Conservation (phyloP, 2,888 invertebrate species). For the Limenitis camilla region DNA sequence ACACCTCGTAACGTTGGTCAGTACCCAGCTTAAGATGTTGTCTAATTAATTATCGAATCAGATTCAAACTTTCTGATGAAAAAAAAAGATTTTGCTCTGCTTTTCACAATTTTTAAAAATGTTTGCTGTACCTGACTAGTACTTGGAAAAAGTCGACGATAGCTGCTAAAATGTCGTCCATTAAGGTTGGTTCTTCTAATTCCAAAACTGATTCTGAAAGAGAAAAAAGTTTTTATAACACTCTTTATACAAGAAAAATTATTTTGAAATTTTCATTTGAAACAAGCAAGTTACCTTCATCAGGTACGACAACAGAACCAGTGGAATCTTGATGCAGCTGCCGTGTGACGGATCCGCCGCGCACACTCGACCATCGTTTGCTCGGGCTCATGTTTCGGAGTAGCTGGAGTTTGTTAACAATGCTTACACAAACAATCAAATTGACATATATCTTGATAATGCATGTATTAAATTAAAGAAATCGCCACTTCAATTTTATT, state of each 20-base stretch:
- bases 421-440: too few relatives aligned
- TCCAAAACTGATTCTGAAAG: constrained; percentile 43
- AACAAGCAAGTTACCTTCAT: constrained; percentile 44
- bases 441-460: too few relatives aligned
- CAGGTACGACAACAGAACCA: constrained; percentile 74
- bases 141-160: constrained; percentile 64
- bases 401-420: constrained; percentile 54
- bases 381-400: constrained; percentile 74
- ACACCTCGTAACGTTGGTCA: too few relatives aligned
- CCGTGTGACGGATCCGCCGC: constrained; percentile 37
- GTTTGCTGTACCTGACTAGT: constrained; percentile 61
- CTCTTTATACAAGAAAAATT: too few relatives aligned
- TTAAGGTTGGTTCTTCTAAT: constrained; percentile 41
- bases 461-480: too few relatives aligned
- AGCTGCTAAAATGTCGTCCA: constrained; percentile 58
- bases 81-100: too few relatives aligned
- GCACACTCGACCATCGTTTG: constrained; percentile 51
- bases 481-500: too few relatives aligned
- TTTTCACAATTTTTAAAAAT: background rate
- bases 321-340: constrained; percentile 73
- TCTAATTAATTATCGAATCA: too few relatives aligned
- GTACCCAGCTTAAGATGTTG: too few relatives aligned
- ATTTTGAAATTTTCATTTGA: background rate
- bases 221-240: background rate
- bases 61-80: too few relatives aligned